Base-by-base conservation (phyloP, 1,140 invertebrate species). In the Globodera rostochiensis region DNA sequence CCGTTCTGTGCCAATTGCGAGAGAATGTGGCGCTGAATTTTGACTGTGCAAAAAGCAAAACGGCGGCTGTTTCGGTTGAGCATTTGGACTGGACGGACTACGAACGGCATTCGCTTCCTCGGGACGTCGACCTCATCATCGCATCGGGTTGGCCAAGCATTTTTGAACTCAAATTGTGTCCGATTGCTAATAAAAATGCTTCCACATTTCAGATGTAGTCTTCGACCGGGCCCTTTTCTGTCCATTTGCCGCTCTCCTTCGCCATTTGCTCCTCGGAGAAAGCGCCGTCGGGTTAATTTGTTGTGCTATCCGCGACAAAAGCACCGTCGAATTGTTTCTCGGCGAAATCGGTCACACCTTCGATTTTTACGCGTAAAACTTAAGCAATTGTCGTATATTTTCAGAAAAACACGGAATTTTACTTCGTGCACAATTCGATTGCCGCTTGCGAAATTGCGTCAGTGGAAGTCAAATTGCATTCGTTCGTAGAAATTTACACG, bases 1-100 rank as follows among this genome's bases (percentile, higher is more conserved):
- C 75, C 25, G 82, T 83, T 67, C 73, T 83, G 5, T 45, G 70
- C 9, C 82, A 83, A 47, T 50, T 83, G 15, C 25, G 50, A 11
- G 49, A 8, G 21, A 83, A 83, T 74, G 73, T 81, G 67, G 19
- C 46, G n/a, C 25, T 83, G n/a, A 81, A 81, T 82, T 80, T 80
- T 36, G 80, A 57, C 36, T 19, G 69, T 6, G 7, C 69, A 25
- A 6, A 45, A 19, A 45, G 6, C 69, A 6, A 8, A 70, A 8
- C 11, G 9, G 8, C 11, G 4, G 57, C 57, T 0, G 57, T 64
- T n/a, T 64, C 57, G 13, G 57, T 64, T 64, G 57, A 71, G 46
- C 25, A 21, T 11, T 47, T 71, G 25, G 69, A 71, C 15, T 71
- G 69, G 69, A 71, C 69, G 9, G 19, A 71, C 69, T 71, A 45